Base-by-base conservation (phyloP, 2,888 invertebrate species). In the Choristoneura rosaceana region DNA sequence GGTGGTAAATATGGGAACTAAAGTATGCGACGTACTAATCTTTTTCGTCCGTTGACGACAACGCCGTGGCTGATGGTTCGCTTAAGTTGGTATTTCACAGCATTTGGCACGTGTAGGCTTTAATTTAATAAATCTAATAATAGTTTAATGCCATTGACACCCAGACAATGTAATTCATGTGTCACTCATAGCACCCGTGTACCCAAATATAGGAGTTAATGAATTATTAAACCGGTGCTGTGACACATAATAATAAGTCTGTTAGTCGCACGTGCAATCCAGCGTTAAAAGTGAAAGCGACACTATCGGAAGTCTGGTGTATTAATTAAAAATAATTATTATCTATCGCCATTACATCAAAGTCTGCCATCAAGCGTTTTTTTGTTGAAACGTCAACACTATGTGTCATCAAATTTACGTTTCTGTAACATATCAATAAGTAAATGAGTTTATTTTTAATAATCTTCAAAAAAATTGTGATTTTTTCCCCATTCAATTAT, bases 181-280 rank as follows among this genome's bases (percentile, higher is more conserved):
- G 87, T 86, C 88, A 85, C 76, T 87, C 84, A 82, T 78, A 85
- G 84, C 81, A 84, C 85, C 84, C 84, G 81, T 78, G 81, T 78
- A 79, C 71, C 71, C 84, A 83, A 81, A 89, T 87, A 84, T 85
- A 76, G 82, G 79, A 73, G 76, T 78, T 82, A 79, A 82, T 85
- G 83, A 87, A 86, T 86, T 84, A 86, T 85, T 83, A 79, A 83
- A 76, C 77, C 70, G 74, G 76, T 66, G 81, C 82, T 66, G 81
- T 81, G 80, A 74, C 66, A 45, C 58, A 15, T 60, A 50, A 59
- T 58, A 14, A 50, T 52, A 50, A 47, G 9, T 9, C 10, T 14
- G 8, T 68, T 38, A 47, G 59, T 5, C 15, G 47, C n/a, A 34
- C 50, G 15, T 60, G 12, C 55, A 17, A 58, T 63, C 47, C 43